phyloP scores from a whole-genome alignment of 2,113 vertebrate species.

The Pteruthius melanotis region DNA sequence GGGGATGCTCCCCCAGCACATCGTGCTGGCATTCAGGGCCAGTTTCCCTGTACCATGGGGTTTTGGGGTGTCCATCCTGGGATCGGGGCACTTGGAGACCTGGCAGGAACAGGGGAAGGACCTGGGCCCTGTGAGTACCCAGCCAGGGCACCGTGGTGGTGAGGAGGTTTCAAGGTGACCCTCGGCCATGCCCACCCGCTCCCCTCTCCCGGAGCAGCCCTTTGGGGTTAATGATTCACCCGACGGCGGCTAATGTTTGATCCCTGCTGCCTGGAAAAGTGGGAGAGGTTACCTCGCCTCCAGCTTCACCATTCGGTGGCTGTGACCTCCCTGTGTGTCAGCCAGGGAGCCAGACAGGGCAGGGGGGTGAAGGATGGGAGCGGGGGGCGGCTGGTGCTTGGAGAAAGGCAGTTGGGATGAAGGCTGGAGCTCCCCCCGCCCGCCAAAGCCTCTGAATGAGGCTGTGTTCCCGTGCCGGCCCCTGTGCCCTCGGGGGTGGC shows the following conservation, averaged over 20 bases:
- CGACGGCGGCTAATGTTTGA: background rate
- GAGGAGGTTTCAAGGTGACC: slow-evolving; percentile 38
- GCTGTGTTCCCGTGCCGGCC: background rate
- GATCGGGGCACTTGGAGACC: background rate
- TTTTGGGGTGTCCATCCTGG: background rate
- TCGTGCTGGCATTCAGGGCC: accelerated
- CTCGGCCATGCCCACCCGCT: accelerated
- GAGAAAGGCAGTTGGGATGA: background rate
- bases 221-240: slow-evolving; percentile 44
- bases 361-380: background rate
- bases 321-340: background rate
- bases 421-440: background rate
- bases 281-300: background rate
- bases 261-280: background rate
- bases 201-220: background rate
- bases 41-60: accelerated
- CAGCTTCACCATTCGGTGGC: background rate
- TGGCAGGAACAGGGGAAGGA: background rate
- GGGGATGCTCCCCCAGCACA: accelerated
- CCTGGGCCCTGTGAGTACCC: accelerated
- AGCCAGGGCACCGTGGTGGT: accelerated
- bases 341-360: background rate
- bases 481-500: accelerated
- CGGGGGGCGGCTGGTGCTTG: background rate
- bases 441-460: background rate